Evolutionary conservation across 2,797 vertebrate species (phyloP).

Genomic region (Oryzias dopingdopingensis): DNA sequence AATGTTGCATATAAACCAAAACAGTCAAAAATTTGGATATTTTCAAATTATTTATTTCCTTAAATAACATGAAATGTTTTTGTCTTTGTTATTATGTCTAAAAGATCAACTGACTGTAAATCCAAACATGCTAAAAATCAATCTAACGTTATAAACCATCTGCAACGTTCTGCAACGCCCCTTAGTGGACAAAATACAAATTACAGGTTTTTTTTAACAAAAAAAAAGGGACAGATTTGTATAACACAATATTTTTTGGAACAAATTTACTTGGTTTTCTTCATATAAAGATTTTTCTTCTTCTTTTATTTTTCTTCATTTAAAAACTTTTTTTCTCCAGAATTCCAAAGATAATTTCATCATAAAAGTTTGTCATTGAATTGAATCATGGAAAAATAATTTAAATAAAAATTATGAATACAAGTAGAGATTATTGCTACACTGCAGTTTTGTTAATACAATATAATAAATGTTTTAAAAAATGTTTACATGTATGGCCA

Average conservation of each 20-base stretch:
- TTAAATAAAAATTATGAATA: too few species aligned
- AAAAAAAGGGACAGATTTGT: background rate
- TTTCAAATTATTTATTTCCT: background rate
- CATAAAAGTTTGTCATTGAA: too few species aligned
- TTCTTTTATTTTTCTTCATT: background rate
- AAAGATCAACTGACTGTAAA: background rate
- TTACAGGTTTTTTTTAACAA: background rate
- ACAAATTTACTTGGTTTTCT: background rate
- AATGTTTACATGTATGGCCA: background rate
- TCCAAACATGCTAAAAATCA: background rate
- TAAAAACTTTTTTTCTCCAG: too few species aligned
- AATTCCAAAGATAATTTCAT: too few species aligned
- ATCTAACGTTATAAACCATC: background rate
- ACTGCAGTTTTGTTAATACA: too few species aligned
- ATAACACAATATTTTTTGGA: background rate
- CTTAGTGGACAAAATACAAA: constrained; percentile 48
- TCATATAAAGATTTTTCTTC: too few species aligned
- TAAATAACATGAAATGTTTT: too few species aligned
- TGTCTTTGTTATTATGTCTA: background rate
- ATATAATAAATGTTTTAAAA: too few species aligned
- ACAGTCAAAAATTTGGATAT: background rate
- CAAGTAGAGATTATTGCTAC: too few species aligned
- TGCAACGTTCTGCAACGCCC: constrained; percentile 14
- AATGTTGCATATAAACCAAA: too few species aligned
- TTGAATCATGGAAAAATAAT: too few species aligned